Conservation (phyloP, 2,888 invertebrate species). For the Cryptocheilus praepositus region DNA sequence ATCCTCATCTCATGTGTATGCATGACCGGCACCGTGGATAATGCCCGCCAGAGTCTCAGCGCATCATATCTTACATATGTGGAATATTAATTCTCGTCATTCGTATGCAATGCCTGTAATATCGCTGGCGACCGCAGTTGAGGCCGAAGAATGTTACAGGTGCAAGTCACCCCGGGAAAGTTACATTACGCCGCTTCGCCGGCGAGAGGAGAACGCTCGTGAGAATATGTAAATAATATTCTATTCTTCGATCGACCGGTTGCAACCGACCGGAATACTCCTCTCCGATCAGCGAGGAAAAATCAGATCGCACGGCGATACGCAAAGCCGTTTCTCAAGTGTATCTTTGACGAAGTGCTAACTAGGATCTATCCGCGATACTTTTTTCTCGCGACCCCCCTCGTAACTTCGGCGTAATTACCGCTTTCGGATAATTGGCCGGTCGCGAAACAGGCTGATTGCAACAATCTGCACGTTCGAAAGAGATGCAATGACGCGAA, state of each 20-base stretch:
- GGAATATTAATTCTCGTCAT: slow-evolving; percentile 66
- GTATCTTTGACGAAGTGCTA: no score
- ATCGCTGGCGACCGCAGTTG: slow-evolving; percentile 28
- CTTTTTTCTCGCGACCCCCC: background rate
- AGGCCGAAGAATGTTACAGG: slow-evolving; percentile 43
- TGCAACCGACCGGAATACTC: slow-evolving; percentile 29
- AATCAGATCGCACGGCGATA: background rate
- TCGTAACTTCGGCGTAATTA: no score
- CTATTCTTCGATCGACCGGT: slow-evolving; percentile 9
- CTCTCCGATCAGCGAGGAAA: slow-evolving; percentile 33
- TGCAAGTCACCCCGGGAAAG: slow-evolving; percentile 55
- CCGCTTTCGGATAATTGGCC: no score
- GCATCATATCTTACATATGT: slow-evolving; percentile 61
- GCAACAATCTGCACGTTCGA: no score
- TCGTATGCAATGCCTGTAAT: slow-evolving; percentile 56
- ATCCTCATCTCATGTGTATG: slow-evolving; percentile 49
- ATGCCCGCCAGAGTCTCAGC: slow-evolving; percentile 43
- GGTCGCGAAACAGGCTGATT: no score
- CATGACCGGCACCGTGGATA: slow-evolving; percentile 55
- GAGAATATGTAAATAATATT: slow-evolving; percentile 22
- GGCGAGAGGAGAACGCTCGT: background rate
- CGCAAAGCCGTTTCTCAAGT: no score
- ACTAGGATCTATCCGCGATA: background rate
- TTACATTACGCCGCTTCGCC: background rate
- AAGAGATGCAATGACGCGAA: no score